phyloP scores from a whole-genome alignment of 2,888 invertebrate genomes.

The Horisme vitalbata region DNA sequence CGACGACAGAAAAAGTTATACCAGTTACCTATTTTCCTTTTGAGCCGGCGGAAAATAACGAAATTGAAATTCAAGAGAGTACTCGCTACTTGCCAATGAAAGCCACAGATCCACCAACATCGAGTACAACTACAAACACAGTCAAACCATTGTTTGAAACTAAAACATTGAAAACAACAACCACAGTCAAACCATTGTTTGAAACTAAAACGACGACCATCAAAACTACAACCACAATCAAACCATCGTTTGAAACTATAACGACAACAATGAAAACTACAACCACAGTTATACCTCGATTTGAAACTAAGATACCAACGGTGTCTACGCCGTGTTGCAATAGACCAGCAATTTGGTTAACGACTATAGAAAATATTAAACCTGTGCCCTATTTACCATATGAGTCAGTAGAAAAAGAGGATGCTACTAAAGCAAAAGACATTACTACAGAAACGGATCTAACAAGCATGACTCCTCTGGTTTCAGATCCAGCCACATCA shows the following conservation, averaged over 20 bases:
- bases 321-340: no score
- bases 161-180: neutral
- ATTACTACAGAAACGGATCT: neutral
- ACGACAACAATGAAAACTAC: constrained; percentile 8
- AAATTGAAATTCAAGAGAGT: no score
- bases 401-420: no score
- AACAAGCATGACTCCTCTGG: constrained; percentile 1
- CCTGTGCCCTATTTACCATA: no score
- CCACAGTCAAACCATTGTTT: neutral
- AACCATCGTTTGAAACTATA: neutral
- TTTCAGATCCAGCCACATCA: neutral
- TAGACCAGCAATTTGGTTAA: constrained; percentile 1
- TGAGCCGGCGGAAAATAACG: constrained; percentile 1
- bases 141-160: no score
- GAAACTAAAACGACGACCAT: neutral
- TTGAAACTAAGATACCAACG: no score
- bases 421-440: neutral
- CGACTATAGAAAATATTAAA: neutral
- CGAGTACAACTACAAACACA: no score
- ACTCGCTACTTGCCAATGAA: no score
- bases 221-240: neutral
- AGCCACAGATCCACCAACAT: no score
- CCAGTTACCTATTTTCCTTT: neutral
- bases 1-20: constrained; percentile 24
- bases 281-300: neutral